Evolutionary conservation across 2,113 vertebrate genomes (phyloP), one percentile per base, ranked within the genome.

Genomic region (Gavia stellata): DNA sequence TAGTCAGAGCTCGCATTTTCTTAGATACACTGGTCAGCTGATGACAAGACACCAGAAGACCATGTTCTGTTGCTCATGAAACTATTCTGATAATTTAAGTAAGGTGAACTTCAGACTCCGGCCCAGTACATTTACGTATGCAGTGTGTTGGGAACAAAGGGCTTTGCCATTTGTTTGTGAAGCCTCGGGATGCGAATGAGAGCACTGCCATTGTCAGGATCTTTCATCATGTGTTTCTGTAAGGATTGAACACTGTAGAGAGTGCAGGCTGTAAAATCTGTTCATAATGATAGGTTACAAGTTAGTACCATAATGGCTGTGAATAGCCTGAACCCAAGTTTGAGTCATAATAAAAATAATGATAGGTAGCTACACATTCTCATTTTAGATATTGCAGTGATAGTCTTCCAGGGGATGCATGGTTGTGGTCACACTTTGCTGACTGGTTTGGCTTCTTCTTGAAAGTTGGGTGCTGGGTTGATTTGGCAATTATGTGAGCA

Each of bases 271-370:
- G 56, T 81, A 73, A 94, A 94, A 89, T 87, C 56, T 92, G 17
- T 53, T 91, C 61, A 20, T 84, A 87, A 95, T 92, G 77, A 79
- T 10, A 61, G 65, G 68, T 63, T 92, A 63, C 47, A 59, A 68
- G 34, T 77, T 13, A 28, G 72, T 67, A 34, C 42, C 28, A 17
- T 61, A 77, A 49, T 17, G 44, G 53, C 40, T 93, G 63, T 80
- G 90, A 93, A 66, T 17, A 74, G 42, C 26, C 36, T 72, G 75
- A 94, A 49, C 36, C 68, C 77, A 42, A 59, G 25, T 53, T 67
- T 88, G 49, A 88, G 77, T 95, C 73, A 91, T 49, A 89, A 89
- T 79, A 68, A 81, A 83, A 89, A 73, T 79, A 91, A 94, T 75
- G 94, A 21, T 67, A 79, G 65, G 83, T 61, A 86, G 65, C 28